Evolutionary conservation across 2,888 invertebrate species (phyloP).

Genomic region (Cosmia trapezina): DNA sequence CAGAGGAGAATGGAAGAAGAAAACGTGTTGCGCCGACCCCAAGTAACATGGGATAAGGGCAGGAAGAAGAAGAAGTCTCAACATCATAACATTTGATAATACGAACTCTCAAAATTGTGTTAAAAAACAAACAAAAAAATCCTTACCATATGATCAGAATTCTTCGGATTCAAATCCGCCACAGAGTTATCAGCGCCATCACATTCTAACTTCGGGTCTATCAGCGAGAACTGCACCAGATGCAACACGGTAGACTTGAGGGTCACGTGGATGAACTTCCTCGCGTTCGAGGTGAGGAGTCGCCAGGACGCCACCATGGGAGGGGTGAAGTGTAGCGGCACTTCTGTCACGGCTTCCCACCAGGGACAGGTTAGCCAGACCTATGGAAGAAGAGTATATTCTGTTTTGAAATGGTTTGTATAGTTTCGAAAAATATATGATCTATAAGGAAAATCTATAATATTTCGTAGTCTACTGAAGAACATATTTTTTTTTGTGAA

Average conservation of each 20-base stretch:
- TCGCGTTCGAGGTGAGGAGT: constrained; percentile 95
- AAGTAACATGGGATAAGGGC: no score
- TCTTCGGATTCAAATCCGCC: constrained; percentile 92
- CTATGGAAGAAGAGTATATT: constrained; percentile 59
- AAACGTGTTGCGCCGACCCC: no score
- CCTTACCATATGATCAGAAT: constrained; percentile 90
- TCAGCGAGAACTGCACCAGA: constrained; percentile 86
- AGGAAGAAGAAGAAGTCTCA: no score
- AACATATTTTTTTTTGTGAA: no score
- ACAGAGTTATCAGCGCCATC: constrained; percentile 91
- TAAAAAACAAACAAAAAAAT: background rate
- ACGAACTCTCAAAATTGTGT: no score
- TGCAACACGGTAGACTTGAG: constrained; percentile 92
- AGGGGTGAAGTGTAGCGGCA: constrained; percentile 94
- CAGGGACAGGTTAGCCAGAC: constrained; percentile 95
- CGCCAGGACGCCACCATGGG: constrained; percentile 95
- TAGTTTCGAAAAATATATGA: no score
- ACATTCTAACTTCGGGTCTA: constrained; percentile 88
- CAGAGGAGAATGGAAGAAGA: no score
- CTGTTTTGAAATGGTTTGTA: background rate
- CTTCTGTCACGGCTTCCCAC: constrained; percentile 93
- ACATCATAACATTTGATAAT: no score
- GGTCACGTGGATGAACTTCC: constrained; percentile 96
- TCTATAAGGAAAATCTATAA: no score
- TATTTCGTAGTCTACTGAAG: no score